Evolutionary conservation across 2,888 invertebrate species (phyloP), one percentile per base, ranked within the genome.

Genomic region (Tenthredo mesomela): DNA sequence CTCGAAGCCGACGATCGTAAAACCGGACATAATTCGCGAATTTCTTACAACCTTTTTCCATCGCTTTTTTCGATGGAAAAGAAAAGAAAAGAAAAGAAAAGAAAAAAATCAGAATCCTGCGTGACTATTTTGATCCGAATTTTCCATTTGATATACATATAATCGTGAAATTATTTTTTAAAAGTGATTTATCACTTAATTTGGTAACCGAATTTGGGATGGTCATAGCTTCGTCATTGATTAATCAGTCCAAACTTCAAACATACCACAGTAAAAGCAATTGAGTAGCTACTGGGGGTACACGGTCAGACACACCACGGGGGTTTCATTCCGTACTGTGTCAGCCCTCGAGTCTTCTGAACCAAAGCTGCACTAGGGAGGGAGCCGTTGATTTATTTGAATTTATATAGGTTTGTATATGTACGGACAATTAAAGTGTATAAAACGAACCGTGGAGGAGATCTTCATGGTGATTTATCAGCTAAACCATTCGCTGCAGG

Each of bases 1-100:
- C 77, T 77, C 43, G 71, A 73, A 77, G 18, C 77, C 40, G 25
- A 54, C 50, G 77, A 18, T 77, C 77, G 54, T 77, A 77, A 77
- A 77, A 77, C 18, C 25, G 40, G 77, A 50, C 50, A 77, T 54
- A 54, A 33, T 15, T 47, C 75, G 29, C 50, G n/a, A 25, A n/a
- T n/a, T n/a, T n/a, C n/a, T n/a, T n/a, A n/a, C 9, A 2, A 10
- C 25, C 25, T 61, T 61, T 61, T 61, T 61, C 9, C 21, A 6
- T n/a, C 58, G 21, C 58, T 21, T 18, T 9, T 9, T 58, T 73
- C 37, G 54, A n/a, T 54, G n/a, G 5, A 75, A 75, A 75, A 2
- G n/a, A 47, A 75, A 25, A 47, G n/a, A 9, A 2, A 40, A 40
- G 15, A 33, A 70, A 33, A 18, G 7, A 37, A 18, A 70, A n/a